Evolutionary conservation across 1,140 invertebrate species (phyloP).

Genomic region (Vollenhovia emeryi): DNA sequence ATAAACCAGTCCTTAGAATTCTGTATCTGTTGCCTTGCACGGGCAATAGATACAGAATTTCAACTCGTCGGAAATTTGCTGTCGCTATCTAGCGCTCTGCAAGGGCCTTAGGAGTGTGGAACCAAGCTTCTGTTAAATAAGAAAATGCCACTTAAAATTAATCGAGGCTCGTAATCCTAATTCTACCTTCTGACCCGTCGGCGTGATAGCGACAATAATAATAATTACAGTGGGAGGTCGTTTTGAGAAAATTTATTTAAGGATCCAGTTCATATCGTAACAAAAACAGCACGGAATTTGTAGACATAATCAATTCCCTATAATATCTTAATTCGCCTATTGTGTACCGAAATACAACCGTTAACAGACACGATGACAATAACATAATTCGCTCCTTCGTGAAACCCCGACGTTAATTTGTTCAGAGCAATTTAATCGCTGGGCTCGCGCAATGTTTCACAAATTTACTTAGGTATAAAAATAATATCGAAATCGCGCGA

Average conservation of each 20-base stretch:
- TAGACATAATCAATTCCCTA: constrained; percentile 72
- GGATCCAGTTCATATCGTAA: constrained; percentile 71
- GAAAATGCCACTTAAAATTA: not conserved
- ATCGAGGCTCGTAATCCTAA: not conserved
- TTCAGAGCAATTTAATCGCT: constrained; percentile 44
- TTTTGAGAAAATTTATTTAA: constrained; percentile 79
- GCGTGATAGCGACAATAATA: no score
- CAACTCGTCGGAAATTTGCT: no score
- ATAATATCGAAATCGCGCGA: constrained; percentile 68
- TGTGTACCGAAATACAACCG: constrained; percentile 70
- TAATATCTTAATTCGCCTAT: constrained; percentile 58
- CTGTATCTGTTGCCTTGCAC: no score
- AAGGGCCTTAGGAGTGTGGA: no score
- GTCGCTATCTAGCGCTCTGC: no score
- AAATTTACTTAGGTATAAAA: constrained; percentile 69
- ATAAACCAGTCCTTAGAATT: no score
- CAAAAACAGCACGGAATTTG: constrained; percentile 75
- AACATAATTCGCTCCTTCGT: constrained; percentile 52
- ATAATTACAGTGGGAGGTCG: not conserved
- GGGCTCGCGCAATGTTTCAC: constrained; percentile 40
- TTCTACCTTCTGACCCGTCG: not conserved
- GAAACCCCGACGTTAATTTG: constrained; percentile 50
- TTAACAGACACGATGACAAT: constrained; percentile 66
- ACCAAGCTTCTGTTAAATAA: not conserved
- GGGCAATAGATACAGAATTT: no score